These are phyloP conservation scores for Terrapene triunguis DNA, from an alignment of 2,113 vertebrate genomes.

Conservation along the genomic window DNA sequence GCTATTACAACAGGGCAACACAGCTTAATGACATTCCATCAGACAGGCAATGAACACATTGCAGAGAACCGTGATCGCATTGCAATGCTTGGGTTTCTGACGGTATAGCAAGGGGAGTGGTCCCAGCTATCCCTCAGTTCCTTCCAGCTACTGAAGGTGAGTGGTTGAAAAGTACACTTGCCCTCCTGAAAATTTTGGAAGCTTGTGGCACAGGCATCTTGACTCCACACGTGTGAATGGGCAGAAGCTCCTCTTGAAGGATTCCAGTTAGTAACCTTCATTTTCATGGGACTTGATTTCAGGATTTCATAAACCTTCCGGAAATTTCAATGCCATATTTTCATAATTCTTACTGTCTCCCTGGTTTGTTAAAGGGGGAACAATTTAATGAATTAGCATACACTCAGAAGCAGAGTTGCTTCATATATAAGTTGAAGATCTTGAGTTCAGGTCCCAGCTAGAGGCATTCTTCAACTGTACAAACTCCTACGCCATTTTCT, in stretches of 20 bases:
- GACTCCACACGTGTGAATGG: rapidly evolving
- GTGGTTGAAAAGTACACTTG: neutral
- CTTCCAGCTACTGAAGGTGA: neutral
- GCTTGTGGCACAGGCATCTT: neutral
- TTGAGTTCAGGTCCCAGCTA: neutral
- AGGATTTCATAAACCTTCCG: slow-evolving; percentile 67
- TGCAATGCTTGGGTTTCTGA: neutral
- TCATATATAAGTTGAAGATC: neutral
- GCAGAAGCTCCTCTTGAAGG: neutral
- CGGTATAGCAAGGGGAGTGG: neutral
- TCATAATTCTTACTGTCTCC: neutral
- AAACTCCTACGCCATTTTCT: neutral
- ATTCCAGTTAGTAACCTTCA: neutral
- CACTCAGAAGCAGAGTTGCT: neutral
- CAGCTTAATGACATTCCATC: neutral
- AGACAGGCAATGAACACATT: neutral
- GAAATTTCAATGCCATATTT: neutral
- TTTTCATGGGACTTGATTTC: neutral
- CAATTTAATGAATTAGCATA: neutral
- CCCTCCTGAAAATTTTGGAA: neutral
- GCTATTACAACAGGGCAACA: neutral
- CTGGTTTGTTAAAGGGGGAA: neutral
- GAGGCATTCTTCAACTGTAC: neutral
- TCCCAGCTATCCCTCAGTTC: neutral
- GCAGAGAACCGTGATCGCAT: rapidly evolving